Base-by-base conservation (phyloP, 2,888 invertebrate genomes). In the Thereva unica region DNA sequence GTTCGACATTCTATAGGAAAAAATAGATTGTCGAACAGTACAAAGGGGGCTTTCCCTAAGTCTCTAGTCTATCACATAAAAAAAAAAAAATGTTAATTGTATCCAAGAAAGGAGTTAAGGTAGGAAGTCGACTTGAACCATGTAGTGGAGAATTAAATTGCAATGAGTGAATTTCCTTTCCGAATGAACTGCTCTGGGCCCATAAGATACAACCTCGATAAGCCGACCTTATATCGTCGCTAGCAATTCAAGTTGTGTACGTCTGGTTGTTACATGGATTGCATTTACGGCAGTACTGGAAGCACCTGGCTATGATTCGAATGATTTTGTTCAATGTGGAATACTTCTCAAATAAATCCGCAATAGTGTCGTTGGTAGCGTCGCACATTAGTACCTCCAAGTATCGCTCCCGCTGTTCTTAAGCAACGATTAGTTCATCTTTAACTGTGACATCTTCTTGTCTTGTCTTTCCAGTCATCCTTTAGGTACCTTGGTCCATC, bases 401-500 rank as follows among this genome's bases (percentile, higher is more conserved):
- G 44, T 44, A 44, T 3, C n/a, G 8, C n/a, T 44, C 44, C n/a
- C 44, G 8, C 3, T n/a, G 8, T 44, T 44, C 44, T n/a, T 44
- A 1, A 44, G 8, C 44, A 44, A n/a, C 44, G 8, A 9, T n/a
- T 1, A 3, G 1, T 9, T 44, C 44, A 9, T 44, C 44, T 3
- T 8, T 44, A 9, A n/a, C 2, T 2, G 23, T 1, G 23, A 2
- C 23, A 23, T 23, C 23, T n/a, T n/a, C 23, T 23, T 23, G 23
- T 35, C 47, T 37, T 9, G 12, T 47, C 61, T 38, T 23, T n/a
- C 49, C 10, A n/a, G 12, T 12, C 12, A 7, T 7, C 6, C 12
- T 49, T 1, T 12, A 67, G 37, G 59, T 69, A 73, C 5, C n/a
- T 8, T 9, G 73, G 74, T 7, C 74, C 73, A 4, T 68, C 64